Evolutionary conservation across 2,888 invertebrate species (phyloP).

Genomic region (Chalcis sispes): DNA sequence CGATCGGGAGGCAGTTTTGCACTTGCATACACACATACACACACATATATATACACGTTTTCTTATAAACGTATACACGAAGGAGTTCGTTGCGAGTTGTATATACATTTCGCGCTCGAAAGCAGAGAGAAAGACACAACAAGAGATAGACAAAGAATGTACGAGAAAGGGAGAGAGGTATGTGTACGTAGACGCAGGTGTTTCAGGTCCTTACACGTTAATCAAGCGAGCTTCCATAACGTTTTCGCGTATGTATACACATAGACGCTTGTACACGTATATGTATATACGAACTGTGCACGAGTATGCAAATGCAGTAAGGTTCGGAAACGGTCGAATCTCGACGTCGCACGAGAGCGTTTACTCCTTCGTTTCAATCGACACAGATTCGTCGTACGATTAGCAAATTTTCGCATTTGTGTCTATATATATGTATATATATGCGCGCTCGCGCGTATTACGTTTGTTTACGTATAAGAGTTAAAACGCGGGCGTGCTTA

Average conservation of each 20-base stretch:
- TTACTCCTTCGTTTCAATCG: slow-evolving; percentile 7
- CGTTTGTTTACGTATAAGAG: no score
- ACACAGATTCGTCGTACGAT: background rate
- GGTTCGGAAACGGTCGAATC: no score
- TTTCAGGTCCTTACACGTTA: slow-evolving; percentile 71
- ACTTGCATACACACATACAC: slow-evolving; percentile 6
- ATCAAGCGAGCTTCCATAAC: slow-evolving; percentile 66
- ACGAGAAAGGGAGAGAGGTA: slow-evolving; percentile 46
- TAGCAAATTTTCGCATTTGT: background rate
- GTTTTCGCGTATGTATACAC: slow-evolving; percentile 18
- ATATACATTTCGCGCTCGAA: background rate
- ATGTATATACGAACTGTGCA: background rate
- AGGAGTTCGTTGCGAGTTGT: background rate
- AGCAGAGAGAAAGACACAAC: background rate
- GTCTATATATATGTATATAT: no score
- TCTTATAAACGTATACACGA: no score
- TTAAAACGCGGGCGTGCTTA: no score
- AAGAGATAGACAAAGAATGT: slow-evolving; percentile 26
- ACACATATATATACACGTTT: background rate
- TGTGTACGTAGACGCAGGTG: slow-evolving; percentile 69
- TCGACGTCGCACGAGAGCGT: slow-evolving; percentile 19
- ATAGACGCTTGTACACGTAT: slow-evolving; percentile 52
- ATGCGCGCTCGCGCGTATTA: no score
- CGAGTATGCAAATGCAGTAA: slow-evolving; percentile 47
- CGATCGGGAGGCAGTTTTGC: background rate